Base-by-base conservation (phyloP, 2,797 vertebrate genomes). In the Rhinatrema bivittatum region DNA sequence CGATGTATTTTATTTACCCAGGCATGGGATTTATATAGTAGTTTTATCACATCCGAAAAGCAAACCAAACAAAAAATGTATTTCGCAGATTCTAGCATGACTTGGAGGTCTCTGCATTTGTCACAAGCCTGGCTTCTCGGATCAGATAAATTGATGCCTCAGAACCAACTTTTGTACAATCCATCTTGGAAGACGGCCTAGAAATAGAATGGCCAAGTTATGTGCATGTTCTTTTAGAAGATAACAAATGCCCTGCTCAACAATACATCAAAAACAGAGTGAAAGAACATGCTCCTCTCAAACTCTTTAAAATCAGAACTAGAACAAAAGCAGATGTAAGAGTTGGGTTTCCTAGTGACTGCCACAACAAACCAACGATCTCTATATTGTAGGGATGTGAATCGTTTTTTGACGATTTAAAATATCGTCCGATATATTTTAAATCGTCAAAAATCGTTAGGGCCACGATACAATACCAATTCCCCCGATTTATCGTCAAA, bases 181-280 rank as follows among this genome's bases (percentile, higher is more conserved):
- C 51, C 2, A 7, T 64, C 42, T 55, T 15, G 24, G 42, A 20
- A 61, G 47, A 47, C 52, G 60, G 39, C 3, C 32, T 30, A 44
- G 38, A 55, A 56, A 56, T 17, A 57, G 64, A 53, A 69, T 55
- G 49, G 53, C 50, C 17, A 19, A 49, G 48, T 10, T 32, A 23
- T 39, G 30, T n/a, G 13, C 11, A 1, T 45, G 39, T 54, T 53
- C 42, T 50, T 29, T 13, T 44, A 26, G 49, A 40, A 57, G 55
- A 54, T 62, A 64, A 62, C 55, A 62, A 66, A 65, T 24, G 36
- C 37, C 34, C 55, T 36, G 10, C 33, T 53, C 39, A 32, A 58
- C 56, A 50, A 31, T 55, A 43, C 30, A 60, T 68, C 68, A 73
- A 51, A 53, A 15, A 18, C 50, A 39, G 27, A 54, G 53, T 29